Base-by-base conservation (phyloP, 2,888 invertebrate genomes). In the Acleris literana region DNA sequence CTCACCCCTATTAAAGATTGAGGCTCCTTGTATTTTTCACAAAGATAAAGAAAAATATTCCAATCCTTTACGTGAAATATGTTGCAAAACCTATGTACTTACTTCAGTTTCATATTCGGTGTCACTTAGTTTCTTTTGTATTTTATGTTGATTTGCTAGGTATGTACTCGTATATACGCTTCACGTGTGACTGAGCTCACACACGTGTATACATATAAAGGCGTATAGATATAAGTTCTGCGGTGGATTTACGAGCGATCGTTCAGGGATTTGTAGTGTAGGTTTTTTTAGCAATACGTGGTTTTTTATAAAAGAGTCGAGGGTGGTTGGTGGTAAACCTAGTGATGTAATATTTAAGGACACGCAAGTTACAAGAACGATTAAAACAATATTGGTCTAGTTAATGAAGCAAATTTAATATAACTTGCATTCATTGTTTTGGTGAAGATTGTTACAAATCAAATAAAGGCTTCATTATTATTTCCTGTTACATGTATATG, bases 221-320 rank as follows among this genome's bases (percentile, higher is more conserved):
- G 58, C 46, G 20, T 56, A 56, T 51, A 61, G 13, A 43, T 57
- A 56, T 29, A 22, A 65, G 55, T 46, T 59, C 57, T 62, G 66
- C 66, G 66, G 66, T 62, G 66, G 66, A 66, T 66, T 66, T 66
- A 66, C 66, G 61, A 60, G 52, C 53, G 66, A 55, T 60, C 62
- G 66, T 62, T 61, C 65, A 46, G 66, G 66, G 66, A 66, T 66
- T 66, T 61, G 61, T 62, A 61, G 62, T 61, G 62, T 58, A 33
- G 56, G 44, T 39, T 61, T 60, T 68, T 57, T 62, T 66, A 57
- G 57, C 52, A 33, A 54, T 29, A 48, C 51, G 49, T 22, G 33
- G 43, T n/a, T 48, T 63, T 57, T 51, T 55, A 55, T 39, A 17
- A n/a, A 17, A 44, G 22, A n/a, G 52, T 39, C 16, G 22, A 49